A percentile compares a stretch with the other conserved stretches of the same genome.
Conservation (phyloP, 1,140 invertebrate genomes). For the Thaumatotibia leucotreta region DNA sequence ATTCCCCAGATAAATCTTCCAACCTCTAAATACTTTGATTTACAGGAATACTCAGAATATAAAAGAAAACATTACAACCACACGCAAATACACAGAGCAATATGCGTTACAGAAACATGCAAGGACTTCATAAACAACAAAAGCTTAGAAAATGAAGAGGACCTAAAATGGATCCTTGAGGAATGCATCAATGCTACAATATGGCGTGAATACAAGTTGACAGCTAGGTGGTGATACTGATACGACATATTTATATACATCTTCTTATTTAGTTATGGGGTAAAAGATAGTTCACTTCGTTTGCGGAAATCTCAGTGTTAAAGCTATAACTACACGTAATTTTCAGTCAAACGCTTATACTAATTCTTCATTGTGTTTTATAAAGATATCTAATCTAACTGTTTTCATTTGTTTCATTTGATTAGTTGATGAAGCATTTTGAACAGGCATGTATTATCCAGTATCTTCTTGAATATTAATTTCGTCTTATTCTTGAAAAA, state of each 20-base stretch:
- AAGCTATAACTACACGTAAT: no score
- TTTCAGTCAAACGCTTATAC: no score
- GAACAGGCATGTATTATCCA: no score
- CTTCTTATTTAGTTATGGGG: neutral
- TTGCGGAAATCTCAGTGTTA: neutral
- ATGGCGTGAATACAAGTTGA: neutral
- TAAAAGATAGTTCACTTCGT: neutral
- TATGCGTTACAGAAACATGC: constrained; percentile 63
- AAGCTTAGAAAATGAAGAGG: constrained; percentile 19
- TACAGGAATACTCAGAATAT: constrained; percentile 59
- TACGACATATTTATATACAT: neutral
- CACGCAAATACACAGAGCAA: constrained; percentile 71
- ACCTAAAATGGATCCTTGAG: neutral
- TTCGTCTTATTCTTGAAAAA: neutral
- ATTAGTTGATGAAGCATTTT: no score
- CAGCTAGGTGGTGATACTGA: neutral
- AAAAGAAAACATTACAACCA: constrained; percentile 72
- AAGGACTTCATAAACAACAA: constrained; percentile 21
- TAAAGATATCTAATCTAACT: no score
- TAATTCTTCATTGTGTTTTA: no score
- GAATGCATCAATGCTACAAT: neutral
- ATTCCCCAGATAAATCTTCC: neutral
- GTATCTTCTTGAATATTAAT: neutral
- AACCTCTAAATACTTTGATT: neutral
- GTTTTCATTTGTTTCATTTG: no score